Evolutionary conservation across 2,113 vertebrate species (phyloP), one percentile per base, ranked within the genome.

Genomic region (Numida meleagris): DNA sequence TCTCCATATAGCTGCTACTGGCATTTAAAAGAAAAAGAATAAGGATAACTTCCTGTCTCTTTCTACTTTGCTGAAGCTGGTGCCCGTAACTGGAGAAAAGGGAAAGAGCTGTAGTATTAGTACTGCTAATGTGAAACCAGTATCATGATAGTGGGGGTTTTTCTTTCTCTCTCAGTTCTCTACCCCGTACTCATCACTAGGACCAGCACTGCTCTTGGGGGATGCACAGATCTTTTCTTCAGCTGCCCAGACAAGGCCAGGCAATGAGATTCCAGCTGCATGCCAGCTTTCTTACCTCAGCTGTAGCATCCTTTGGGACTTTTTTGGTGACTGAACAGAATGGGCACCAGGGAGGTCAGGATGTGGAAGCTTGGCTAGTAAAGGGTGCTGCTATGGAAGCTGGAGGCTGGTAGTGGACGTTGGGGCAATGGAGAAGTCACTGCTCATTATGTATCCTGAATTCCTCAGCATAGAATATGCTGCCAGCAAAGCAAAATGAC

Each of bases 361-460:
- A 9, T 2, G 5, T 0, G 0, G 33, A 58, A 72, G 9, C 21
- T 55, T 55, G 34, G 6, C 6, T 2, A 11, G 51, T 48, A 20
- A 29, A 24, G 55, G 5, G 12, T 33, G 29, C 29, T 92, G 23
- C 36, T 70, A 3, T 79, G 13, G 38, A 62, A 88, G 55, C 55
- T 29, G 59, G 42, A 63, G 55, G 51, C 61, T 66, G 25, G 88
- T 57, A 71, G 5, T 88, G 45, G 29, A 45, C 43, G 63, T 23
- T 34, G 72, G 82, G 62, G 36, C 38, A 51, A 27, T 79, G 58
- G 33, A 36, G 61, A 76, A 65, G 48, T 50, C 72, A 50, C 8
- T 38, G 21, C 50, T 66, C 65, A 2, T 70, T 89, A 24, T 72
- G 9, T 59, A 34, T 82, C 72, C 87, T 31, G 23, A 61, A 43